phyloP scores from a whole-genome alignment of 2,113 vertebrate species.

The Pseudorectes ferrugineus region DNA sequence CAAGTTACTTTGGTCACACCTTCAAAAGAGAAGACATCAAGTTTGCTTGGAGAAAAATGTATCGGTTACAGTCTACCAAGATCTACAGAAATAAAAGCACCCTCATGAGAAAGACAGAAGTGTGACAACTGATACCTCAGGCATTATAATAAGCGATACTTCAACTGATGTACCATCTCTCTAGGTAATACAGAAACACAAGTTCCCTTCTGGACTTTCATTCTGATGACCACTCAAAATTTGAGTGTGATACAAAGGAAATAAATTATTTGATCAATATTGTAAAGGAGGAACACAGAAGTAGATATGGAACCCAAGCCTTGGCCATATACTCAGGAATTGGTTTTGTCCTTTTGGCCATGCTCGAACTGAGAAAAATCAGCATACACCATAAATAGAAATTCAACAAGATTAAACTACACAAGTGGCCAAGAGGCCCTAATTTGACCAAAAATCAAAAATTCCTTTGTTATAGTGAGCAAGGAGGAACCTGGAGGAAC shows the following conservation, averaged over 20 bases:
- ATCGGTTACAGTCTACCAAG: neutral
- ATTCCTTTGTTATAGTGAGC: neutral
- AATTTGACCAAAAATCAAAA: neutral
- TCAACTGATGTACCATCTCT: neutral
- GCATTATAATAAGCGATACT: neutral
- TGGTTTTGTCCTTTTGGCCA: neutral
- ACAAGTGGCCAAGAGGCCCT: neutral
- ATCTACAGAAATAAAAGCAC: neutral
- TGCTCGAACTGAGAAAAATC: neutral
- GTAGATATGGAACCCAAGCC: neutral
- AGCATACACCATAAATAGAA: rapidly evolving
- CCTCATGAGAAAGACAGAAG: neutral
- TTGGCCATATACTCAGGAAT: neutral
- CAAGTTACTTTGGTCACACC: neutral
- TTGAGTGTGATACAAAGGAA: neutral
- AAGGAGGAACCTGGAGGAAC: neutral
- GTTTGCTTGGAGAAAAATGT: rapidly evolving
- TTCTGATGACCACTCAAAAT: neutral
- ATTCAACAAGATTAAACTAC: neutral
- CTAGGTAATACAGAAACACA: neutral
- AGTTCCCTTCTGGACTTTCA: neutral
- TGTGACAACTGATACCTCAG: neutral
- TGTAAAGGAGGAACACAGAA: neutral
- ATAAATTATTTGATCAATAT: neutral
- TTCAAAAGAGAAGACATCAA: neutral